Percentiles rank a stretch among this genome's conserved stretches.
These are phyloP conservation scores for Xanthostigma xanthostigma DNA, from an alignment of 2,888 invertebrate species.

Conservation along the genomic window DNA sequence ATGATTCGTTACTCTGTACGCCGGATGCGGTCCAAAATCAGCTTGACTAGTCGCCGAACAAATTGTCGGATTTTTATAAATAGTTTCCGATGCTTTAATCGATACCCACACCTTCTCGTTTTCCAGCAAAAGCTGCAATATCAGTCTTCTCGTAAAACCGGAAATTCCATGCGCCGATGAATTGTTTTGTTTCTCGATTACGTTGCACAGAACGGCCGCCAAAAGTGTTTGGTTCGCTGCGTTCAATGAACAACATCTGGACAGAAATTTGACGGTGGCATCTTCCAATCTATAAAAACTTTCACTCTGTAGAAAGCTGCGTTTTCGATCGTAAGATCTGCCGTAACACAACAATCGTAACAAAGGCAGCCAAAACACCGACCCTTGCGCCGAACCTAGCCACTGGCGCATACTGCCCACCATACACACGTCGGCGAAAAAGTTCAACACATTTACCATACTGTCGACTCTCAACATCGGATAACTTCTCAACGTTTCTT, in stretches of 20 bases:
- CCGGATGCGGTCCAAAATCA: slow-evolving; percentile 41
- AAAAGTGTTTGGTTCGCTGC: slow-evolving; percentile 69
- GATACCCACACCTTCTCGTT: slow-evolving; percentile 71
- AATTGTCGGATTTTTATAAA: slow-evolving; percentile 24
- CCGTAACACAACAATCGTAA: slow-evolving; percentile 58
- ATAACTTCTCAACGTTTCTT: slow-evolving; percentile 15
- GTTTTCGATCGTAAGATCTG: slow-evolving; percentile 17
- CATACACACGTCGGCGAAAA: slow-evolving; percentile 66
- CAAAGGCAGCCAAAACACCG: slow-evolving; percentile 74
- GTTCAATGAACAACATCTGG: slow-evolving; percentile 73
- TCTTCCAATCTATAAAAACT: slow-evolving; percentile 49
- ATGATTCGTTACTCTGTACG: slow-evolving; percentile 56
- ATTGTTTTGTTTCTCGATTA: slow-evolving; percentile 46
- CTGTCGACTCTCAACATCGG: slow-evolving; percentile 41
- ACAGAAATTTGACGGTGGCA: slow-evolving; percentile 66
- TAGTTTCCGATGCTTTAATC: slow-evolving; percentile 34
- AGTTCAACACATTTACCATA: slow-evolving; percentile 55
- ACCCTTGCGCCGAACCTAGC: slow-evolving; percentile 67
- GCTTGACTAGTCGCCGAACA: slow-evolving; percentile 15
- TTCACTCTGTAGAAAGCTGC: slow-evolving; percentile 10
- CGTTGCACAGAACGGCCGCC: slow-evolving; percentile 62
- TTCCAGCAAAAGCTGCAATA: slow-evolving; percentile 73
- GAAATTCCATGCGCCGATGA: slow-evolving; percentile 43
- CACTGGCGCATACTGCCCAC: slow-evolving; percentile 75
- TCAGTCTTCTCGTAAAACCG: slow-evolving; percentile 74